Conservation (phyloP, 2,113 vertebrate genomes). For the Pardalotus punctatus region DNA sequence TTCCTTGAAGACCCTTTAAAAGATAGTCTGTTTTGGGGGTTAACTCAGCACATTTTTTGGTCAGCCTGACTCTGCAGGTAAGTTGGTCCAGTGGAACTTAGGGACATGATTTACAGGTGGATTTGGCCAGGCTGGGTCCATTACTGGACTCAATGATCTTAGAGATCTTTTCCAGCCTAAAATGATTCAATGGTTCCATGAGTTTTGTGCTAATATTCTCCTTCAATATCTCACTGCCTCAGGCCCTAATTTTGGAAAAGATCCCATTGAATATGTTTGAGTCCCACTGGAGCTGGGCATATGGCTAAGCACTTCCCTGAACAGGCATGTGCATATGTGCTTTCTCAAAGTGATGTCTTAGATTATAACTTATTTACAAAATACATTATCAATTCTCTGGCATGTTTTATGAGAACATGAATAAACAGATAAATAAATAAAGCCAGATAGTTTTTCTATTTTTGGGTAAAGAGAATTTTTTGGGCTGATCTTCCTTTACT, state of each 20-base stretch:
- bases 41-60: background rate
- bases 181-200: background rate
- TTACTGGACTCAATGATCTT: background rate
- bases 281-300: background rate
- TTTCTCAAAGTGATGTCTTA: background rate
- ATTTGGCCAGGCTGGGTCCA: background rate
- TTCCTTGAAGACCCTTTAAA: background rate
- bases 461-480: background rate
- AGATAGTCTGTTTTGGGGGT: background rate
- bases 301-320: background rate
- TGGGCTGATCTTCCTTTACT: background rate
- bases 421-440: slow-evolving; percentile 2
- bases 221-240: background rate
- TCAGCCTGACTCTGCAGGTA: background rate
- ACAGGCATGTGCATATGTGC: background rate
- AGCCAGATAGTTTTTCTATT: background rate
- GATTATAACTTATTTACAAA: slow-evolving; percentile 18
- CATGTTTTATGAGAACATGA: background rate
- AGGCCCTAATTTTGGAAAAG: background rate
- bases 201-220: background rate
- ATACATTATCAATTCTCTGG: slow-evolving; percentile 1
- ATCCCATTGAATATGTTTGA: background rate
- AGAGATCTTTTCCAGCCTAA: background rate
- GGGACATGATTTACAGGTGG: background rate
- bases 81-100: background rate